Conservation (phyloP, 2,113 vertebrate species). For the Leiothrix lutea region DNA sequence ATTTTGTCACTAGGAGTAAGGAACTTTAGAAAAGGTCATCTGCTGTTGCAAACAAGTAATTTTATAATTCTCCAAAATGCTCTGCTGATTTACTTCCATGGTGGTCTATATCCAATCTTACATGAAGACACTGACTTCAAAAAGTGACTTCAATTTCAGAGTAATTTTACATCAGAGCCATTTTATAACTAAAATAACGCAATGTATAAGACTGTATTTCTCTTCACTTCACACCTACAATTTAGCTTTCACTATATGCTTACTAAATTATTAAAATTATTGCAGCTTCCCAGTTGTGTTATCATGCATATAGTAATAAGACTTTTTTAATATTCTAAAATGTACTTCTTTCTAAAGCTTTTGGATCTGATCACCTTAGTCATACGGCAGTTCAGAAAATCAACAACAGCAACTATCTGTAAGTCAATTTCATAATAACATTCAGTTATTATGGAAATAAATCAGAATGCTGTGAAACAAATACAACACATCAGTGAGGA, state of each 20-base stretch:
- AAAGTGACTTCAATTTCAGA: background rate
- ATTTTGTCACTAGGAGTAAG: background rate
- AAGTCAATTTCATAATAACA: background rate
- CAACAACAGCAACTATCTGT: background rate
- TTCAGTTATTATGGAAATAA: background rate
- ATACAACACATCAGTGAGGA: background rate
- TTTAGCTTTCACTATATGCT: background rate
- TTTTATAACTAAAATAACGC: background rate
- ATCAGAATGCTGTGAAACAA: background rate
- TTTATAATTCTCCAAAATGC: background rate
- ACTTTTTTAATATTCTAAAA: background rate
- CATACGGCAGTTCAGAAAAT: background rate
- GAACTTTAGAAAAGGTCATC: background rate
- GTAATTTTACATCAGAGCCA: background rate
- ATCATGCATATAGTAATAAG: background rate
- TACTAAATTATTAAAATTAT: background rate
- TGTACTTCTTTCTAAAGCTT: background rate
- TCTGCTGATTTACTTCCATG: background rate
- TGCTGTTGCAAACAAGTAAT: background rate
- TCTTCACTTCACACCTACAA: background rate
- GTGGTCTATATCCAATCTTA: background rate
- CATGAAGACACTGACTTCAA: background rate
- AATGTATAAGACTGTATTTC: background rate
- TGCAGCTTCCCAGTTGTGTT: background rate
- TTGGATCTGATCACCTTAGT: background rate